A percentile compares a stretch with the other conserved stretches of the same genome.
These are phyloP conservation scores for Andricus grossulariae DNA, from an alignment of 1,140 invertebrate genomes.

Conservation along the genomic window DNA sequence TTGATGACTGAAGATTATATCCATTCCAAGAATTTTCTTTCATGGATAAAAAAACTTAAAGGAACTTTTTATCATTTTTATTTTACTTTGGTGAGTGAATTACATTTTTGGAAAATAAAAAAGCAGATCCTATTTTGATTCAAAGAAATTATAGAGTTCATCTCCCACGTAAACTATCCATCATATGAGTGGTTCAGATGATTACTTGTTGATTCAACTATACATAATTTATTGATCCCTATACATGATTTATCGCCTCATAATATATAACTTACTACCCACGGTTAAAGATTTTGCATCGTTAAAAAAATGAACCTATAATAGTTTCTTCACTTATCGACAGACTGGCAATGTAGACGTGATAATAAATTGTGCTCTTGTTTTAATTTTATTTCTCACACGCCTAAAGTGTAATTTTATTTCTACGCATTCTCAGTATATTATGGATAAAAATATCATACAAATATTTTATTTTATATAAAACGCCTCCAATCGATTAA, in stretches of 20 bases:
- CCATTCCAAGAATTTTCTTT: too few species aligned
- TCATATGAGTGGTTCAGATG: not conserved
- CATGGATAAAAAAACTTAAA: too few species aligned
- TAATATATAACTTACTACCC: conserved; percentile 1
- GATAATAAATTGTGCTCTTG: not conserved
- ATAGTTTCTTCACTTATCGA: not conserved
- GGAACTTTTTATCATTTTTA: too few species aligned
- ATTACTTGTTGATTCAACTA: conserved; percentile 19
- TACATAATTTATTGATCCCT: conserved; percentile 13
- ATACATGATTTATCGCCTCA: not conserved
- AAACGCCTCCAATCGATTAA: too few species aligned
- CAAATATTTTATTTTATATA: too few species aligned
- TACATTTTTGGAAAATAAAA: not conserved
- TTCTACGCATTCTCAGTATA: conserved; percentile 25
- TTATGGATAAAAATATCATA: too few species aligned
- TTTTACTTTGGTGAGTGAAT: not conserved
- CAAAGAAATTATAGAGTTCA: not conserved
- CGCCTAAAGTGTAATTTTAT: conserved; percentile 42
- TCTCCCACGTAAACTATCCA: not conserved
- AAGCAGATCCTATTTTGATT: not conserved
- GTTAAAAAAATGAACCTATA: not conserved
- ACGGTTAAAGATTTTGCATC: not conserved
- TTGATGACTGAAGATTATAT: too few species aligned
- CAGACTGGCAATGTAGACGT: not conserved
- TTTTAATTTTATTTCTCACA: conserved; percentile 30